Percentiles rank a stretch among this genome's conserved stretches.
phyloP scores from a whole-genome alignment of 2,797 vertebrate genomes.

The Bradypodion pumilum region DNA sequence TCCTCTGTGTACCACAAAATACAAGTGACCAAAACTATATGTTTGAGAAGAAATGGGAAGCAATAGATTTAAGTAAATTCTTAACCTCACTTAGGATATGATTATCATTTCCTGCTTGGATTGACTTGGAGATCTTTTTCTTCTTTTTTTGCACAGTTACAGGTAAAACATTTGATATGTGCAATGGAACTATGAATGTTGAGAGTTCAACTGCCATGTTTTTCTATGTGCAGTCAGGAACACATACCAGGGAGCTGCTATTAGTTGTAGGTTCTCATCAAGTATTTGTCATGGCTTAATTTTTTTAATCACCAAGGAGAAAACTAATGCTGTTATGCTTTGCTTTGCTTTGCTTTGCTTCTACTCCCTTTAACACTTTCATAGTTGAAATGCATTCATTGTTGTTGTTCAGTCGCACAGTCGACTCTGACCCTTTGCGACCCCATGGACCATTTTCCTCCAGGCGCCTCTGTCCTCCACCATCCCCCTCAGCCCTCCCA shows the following conservation, averaged over 20 bases:
- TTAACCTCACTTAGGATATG: not conserved
- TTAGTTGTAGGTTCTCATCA: not conserved
- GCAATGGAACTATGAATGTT: not conserved
- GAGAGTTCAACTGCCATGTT: not conserved
- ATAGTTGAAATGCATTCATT: no score
- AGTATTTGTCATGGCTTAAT: not conserved
- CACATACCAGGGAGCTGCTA: not conserved
- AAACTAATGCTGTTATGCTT: not conserved
- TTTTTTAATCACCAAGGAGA: not conserved
- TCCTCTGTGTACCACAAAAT: not conserved
- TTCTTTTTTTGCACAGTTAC: no score
- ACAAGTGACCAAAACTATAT: not conserved
- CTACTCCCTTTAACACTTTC: not conserved
- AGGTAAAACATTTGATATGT: not conserved
- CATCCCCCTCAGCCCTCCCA: no score
- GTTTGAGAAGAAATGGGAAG: not conserved
- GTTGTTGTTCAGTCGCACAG: no score
- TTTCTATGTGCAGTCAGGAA: not conserved
- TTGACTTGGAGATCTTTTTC: not conserved
- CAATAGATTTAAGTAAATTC: not conserved
- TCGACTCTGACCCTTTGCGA: no score
- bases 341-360: not conserved
- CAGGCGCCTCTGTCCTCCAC: no score
- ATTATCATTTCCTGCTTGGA: not conserved
- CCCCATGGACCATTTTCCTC: no score